phyloP scores from a whole-genome alignment of 2,888 invertebrate genomes.

The Drosophila bunnanda region DNA sequence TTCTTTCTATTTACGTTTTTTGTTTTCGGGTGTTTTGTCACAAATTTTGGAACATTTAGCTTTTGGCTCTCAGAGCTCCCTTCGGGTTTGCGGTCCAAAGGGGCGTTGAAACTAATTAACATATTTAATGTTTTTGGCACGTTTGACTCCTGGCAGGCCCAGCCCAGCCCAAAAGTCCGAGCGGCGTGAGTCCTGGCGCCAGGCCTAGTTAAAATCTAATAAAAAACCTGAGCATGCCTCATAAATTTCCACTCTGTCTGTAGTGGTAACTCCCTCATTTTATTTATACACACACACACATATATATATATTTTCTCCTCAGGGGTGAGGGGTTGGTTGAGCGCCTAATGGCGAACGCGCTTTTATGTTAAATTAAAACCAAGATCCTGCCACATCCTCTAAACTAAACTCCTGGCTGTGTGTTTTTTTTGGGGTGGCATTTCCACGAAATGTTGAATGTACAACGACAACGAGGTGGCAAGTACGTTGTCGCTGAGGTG shows the following conservation, averaged over 20 bases:
- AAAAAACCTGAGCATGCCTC: conserved; percentile 85
- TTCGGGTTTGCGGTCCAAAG: conserved; percentile 15
- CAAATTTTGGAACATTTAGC: conserved; percentile 17
- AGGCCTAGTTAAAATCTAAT: conserved; percentile 85
- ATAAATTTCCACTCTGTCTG: conserved; percentile 80
- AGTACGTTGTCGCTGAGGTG: conserved; percentile 82
- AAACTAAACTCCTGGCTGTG: conserved; percentile 14
- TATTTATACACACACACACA: neutral
- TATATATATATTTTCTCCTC: neutral
- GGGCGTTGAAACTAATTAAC: conserved; percentile 83
- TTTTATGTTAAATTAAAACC: conserved; percentile 78
- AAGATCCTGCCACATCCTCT: conserved; percentile 50
- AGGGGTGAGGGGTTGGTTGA: conserved; percentile 41
- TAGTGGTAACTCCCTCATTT: conserved; percentile 5
- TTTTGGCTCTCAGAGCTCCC: conserved; percentile 42
- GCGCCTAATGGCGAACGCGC: conserved; percentile 74
- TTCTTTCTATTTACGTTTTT: neutral
- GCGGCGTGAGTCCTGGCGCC: conserved; percentile 61
- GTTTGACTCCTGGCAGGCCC: conserved; percentile 63
- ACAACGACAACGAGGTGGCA: conserved; percentile 65
- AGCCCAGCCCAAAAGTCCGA: conserved; percentile 50
- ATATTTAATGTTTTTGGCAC: conserved; percentile 84
- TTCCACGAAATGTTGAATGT: conserved; percentile 15
- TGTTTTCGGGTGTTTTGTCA: conserved; percentile 54
- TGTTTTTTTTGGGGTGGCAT: conserved; percentile 20